Evolutionary conservation across 1,140 invertebrate genomes (phyloP).

Genomic region (Drosophila equinoxialis): DNA sequence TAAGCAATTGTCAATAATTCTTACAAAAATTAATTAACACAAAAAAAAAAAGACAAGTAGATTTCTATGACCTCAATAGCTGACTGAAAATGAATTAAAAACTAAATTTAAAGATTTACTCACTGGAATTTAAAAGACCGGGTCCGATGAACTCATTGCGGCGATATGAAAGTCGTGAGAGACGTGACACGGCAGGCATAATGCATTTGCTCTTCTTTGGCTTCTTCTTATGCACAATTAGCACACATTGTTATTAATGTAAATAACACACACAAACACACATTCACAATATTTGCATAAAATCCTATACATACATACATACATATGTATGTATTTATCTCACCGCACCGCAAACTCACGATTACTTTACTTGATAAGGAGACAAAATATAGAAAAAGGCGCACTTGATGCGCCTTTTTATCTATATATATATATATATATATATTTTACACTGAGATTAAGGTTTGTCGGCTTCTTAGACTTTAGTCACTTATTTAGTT

Average conservation of each 20-base stretch:
- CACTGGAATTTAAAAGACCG: constrained; percentile 16
- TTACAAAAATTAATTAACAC: neutral
- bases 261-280: neutral
- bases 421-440: neutral
- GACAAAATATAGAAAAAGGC: neutral
- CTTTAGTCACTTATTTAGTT: neutral
- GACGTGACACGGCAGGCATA: constrained; percentile 16
- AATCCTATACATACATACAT: neutral
- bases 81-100: no score
- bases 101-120: neutral
- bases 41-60: neutral
- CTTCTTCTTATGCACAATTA: constrained; percentile 11
- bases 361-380: neutral
- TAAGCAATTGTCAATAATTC: neutral
- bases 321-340: neutral
- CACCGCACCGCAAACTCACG: neutral
- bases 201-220: constrained; percentile 13
- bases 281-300: neutral
- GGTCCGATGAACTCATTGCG: constrained; percentile 17
- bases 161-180: constrained; percentile 8
- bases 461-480: neutral
- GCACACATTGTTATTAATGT: constrained; percentile 3
- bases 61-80: no score
- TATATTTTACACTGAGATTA: neutral
- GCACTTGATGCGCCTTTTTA: neutral